Evolutionary conservation across 2,797 vertebrate species (phyloP).

Genomic region (Sebastes minor): DNA sequence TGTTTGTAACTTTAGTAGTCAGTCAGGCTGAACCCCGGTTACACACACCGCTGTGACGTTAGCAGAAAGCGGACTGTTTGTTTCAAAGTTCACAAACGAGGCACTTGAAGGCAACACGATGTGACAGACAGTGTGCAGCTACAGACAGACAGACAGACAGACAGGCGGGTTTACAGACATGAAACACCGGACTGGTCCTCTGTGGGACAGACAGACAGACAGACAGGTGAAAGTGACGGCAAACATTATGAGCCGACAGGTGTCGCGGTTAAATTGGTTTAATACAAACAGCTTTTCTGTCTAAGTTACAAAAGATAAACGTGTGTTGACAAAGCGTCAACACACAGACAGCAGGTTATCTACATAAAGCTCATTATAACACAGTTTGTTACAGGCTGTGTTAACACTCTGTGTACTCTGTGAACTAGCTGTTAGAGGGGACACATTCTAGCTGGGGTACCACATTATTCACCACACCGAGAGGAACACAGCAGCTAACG

Average conservation of each 20-base stretch:
- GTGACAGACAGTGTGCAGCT: neutral
- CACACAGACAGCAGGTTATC: accelerated
- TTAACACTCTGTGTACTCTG: neutral
- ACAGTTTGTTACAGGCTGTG: neutral
- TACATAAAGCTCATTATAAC: neutral
- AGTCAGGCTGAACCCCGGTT: neutral
- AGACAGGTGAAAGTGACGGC: constrained; percentile 50
- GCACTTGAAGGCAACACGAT: neutral
- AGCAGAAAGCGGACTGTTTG: neutral
- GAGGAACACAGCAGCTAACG: constrained; percentile 58
- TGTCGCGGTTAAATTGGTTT: constrained; percentile 36
- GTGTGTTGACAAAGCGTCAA: neutral
- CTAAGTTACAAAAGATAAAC: neutral
- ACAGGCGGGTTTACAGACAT: neutral
- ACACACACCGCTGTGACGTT: neutral
- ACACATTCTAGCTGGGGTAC: neutral
- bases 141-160: too few relatives aligned
- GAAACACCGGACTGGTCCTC: neutral
- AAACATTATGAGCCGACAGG: constrained; percentile 39
- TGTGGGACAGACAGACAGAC: constrained; percentile 12
- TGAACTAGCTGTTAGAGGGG: neutral
- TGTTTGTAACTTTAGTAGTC: neutral
- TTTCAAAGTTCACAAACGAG: constrained; percentile 21
- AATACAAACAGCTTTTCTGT: neutral
- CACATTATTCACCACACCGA: constrained; percentile 42